Evolutionary conservation across 2,113 vertebrate genomes (phyloP).

Genomic region (Petroica traversi): DNA sequence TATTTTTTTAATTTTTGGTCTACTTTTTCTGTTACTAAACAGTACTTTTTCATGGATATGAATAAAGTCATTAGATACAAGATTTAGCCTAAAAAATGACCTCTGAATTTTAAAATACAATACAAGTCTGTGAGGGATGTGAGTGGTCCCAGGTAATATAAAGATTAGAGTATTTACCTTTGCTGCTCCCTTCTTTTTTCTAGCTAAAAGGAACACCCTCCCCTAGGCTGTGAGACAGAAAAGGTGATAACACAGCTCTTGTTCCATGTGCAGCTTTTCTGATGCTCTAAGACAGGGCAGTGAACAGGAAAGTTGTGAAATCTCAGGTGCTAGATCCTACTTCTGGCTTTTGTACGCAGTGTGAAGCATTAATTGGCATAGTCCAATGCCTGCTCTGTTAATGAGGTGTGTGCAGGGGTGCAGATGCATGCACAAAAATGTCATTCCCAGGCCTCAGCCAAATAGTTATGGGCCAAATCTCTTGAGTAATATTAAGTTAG

Average conservation of each 20-base stretch:
- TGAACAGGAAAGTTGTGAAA: background rate
- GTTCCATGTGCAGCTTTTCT: background rate
- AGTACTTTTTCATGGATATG: background rate
- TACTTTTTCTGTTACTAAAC: background rate
- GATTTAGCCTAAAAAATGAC: background rate
- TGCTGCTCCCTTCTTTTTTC: background rate
- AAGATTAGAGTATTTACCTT: background rate
- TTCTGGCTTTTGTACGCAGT: background rate
- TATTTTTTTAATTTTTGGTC: too few relatives aligned
- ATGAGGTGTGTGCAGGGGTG: background rate
- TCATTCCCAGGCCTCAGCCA: background rate
- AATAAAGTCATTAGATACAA: background rate
- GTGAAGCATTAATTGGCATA: background rate
- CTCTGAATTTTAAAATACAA: fast-evolving
- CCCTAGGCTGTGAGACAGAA: background rate
- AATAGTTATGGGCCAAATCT: background rate
- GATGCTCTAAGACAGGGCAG: background rate
- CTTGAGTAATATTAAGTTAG: background rate
- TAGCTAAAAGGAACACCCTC: fast-evolving
- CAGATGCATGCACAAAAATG: background rate
- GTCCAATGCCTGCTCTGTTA: background rate
- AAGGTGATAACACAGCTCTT: fast-evolving
- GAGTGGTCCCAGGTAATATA: fast-evolving
- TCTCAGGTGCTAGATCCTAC: background rate
- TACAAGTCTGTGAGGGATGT: background rate